Evolutionary conservation across 2,113 vertebrate genomes (phyloP), one percentile per base, ranked within the genome.

Genomic region (Phalacrocorax aristotelis): DNA sequence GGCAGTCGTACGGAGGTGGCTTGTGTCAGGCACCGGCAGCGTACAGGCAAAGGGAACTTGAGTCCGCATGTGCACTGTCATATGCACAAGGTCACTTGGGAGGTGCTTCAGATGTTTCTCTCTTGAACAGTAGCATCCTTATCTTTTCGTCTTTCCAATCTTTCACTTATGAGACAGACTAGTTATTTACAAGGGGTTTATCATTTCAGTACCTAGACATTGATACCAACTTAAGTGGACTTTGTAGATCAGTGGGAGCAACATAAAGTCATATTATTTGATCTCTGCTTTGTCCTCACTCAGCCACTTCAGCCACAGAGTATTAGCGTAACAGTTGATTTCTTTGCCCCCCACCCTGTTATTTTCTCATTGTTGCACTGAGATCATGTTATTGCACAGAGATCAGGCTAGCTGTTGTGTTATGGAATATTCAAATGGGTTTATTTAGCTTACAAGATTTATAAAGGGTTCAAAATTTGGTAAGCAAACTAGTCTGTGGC

Each of bases 1-100:
- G 11, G 25, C 3, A 1, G 40, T 16, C 0, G 0, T 0, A 26
- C 3, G 1, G 54, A 42, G 3, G 8, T 40, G 81, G 11, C 15
- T 49, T 19, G 14, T 15, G 7, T 14, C 11, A 6, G 48, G 13
- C 25, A 25, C 20, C 44, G 51, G 19, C 46, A 62, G 13, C 0
- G 0, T 10, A 9, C 19, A 29, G 19, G 27, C 71, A 46, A 54
- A 21, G 38, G 46, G 10, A 6, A 20, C 54, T 15, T 18, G 32
- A 60, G 54, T 10, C 7, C 9, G 0, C 4, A 3, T 8, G 29
- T 9, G 32, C 44, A 1, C 27, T 15, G 18, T 32, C 23, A 7
- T 21, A 18, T 17, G 5, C 30, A 25, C 13, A 25, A 13, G 16
- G 68, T n/a, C n/a, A 12, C 58, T 54, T 34, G 32, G 38, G 26